Evolutionary conservation across 92 coral and sea anemone genomes (phyloP).

Genomic region (Palythoa grandis): DNA sequence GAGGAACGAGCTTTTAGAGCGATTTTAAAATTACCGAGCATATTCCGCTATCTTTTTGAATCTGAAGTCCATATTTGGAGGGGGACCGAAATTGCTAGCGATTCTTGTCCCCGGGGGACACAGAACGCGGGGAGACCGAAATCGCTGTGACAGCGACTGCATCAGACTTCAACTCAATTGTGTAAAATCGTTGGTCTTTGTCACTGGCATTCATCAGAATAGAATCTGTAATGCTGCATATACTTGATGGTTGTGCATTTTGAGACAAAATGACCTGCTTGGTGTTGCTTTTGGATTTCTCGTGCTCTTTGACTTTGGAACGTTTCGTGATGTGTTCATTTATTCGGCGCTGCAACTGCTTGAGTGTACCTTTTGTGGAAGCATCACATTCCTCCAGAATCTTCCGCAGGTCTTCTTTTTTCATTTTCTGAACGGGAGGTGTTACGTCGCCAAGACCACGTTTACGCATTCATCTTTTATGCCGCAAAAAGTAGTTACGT

Average conservation of each 20-base stretch:
- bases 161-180: conserved; percentile 34
- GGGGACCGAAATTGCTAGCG: not conserved
- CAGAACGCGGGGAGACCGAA: too few relatives aligned
- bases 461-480: too few relatives aligned
- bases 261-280: conserved; percentile 31
- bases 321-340: conserved; percentile 32
- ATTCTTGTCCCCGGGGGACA: too few relatives aligned
- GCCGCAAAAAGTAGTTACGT: too few relatives aligned
- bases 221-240: conserved; percentile 32
- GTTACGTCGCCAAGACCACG: not conserved
- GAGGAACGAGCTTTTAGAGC: too few relatives aligned
- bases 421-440: conserved; percentile 35
- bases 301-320: conserved; percentile 22
- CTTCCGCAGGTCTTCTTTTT: conserved; percentile 37
- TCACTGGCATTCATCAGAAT: conserved; percentile 47
- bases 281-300: conserved; percentile 26
- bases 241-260: conserved; percentile 29
- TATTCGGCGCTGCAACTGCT: conserved; percentile 27
- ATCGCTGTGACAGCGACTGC: conserved; percentile 3
- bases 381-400: conserved; percentile 11
- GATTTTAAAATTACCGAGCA: too few relatives aligned
- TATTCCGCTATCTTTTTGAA: too few relatives aligned
- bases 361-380: conserved; percentile 45
- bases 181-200: conserved; percentile 18
- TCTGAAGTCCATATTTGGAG: too few relatives aligned